Percentiles rank a stretch among this genome's conserved stretches.
phyloP scores from a whole-genome alignment of 2,113 vertebrate genomes.

The Crocuta crocuta region DNA sequence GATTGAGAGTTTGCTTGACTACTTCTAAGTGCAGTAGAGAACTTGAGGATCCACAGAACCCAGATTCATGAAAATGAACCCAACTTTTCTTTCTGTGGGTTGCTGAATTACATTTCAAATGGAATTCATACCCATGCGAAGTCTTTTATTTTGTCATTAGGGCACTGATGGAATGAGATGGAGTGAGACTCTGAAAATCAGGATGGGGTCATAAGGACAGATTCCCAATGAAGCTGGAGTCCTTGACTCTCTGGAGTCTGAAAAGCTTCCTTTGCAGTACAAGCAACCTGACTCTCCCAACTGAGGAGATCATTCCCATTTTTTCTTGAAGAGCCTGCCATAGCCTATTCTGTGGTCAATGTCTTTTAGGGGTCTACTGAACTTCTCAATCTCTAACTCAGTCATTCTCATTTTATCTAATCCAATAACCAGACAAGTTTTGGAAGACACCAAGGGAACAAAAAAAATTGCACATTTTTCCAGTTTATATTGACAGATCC shows the following conservation, averaged over 20 bases:
- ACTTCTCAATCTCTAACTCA: not conserved
- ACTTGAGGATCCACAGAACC: not conserved
- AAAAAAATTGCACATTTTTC: not conserved
- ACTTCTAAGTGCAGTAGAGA: not conserved
- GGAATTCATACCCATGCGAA: not conserved
- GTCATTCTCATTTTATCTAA: not conserved
- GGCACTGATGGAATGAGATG: not conserved
- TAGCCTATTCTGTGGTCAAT: not conserved
- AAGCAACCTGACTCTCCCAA: not conserved
- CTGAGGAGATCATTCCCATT: accelerated
- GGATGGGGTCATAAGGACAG: not conserved
- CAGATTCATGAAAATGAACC: not conserved
- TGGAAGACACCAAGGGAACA: not conserved
- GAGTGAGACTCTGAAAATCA: not conserved
- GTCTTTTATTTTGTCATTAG: not conserved
- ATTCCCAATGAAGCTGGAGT: not conserved
- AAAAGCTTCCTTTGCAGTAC: not conserved
- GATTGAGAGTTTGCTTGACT: not conserved
- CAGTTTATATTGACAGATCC: not conserved
- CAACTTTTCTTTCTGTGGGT: not conserved
- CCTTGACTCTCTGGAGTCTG: not conserved
- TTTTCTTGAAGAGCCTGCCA: not conserved
- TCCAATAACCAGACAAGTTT: not conserved
- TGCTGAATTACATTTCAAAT: not conserved
- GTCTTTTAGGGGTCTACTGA: not conserved